A percentile compares a stretch with the other conserved stretches of the same genome.
These are phyloP conservation scores for Bombus waltoni DNA, from an alignment of 1,140 invertebrate species.

Conservation along the genomic window DNA sequence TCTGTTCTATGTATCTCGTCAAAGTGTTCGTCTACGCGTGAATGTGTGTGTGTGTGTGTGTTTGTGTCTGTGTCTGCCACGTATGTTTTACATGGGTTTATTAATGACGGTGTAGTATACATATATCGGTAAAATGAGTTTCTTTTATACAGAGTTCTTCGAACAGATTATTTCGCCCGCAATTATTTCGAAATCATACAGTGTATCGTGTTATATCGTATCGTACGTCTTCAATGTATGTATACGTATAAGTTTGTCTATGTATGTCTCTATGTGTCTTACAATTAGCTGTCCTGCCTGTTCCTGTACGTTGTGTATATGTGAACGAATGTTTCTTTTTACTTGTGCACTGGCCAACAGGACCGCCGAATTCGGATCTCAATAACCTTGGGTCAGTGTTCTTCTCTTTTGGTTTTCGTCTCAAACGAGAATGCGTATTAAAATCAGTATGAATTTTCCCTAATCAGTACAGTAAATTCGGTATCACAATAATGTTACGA, in stretches of 20 bases:
- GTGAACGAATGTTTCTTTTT: conserved; percentile 39
- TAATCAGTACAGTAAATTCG: conserved; percentile 60
- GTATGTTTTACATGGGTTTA: conserved; percentile 14
- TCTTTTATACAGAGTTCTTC: conserved; percentile 63
- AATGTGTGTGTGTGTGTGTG: conserved; percentile 37
- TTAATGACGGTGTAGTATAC: conserved; percentile 23
- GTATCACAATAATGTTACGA: conserved; percentile 59
- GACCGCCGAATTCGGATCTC: conserved; percentile 65
- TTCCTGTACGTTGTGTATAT: not conserved
- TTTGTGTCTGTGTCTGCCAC: conserved; percentile 33
- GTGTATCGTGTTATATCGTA: not conserved
- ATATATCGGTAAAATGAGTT: conserved; percentile 60
- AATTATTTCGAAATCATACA: conserved; percentile 47
- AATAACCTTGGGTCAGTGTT: conserved; percentile 35
- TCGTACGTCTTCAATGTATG: not conserved
- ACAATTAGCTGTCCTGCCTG: not conserved
- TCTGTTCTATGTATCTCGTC: conserved; percentile 47
- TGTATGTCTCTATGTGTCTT: not conserved
- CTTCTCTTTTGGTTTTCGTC: conserved; percentile 11
- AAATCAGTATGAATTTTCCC: conserved; percentile 40
- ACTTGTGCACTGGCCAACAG: conserved; percentile 53
- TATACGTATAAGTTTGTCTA: conserved; percentile 17
- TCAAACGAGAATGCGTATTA: conserved; percentile 34
- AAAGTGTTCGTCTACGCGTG: conserved; percentile 35
- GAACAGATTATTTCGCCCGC: conserved; percentile 55